Evolutionary conservation across 2,797 vertebrate genomes (phyloP).

Genomic region (Miichthys miiuy): DNA sequence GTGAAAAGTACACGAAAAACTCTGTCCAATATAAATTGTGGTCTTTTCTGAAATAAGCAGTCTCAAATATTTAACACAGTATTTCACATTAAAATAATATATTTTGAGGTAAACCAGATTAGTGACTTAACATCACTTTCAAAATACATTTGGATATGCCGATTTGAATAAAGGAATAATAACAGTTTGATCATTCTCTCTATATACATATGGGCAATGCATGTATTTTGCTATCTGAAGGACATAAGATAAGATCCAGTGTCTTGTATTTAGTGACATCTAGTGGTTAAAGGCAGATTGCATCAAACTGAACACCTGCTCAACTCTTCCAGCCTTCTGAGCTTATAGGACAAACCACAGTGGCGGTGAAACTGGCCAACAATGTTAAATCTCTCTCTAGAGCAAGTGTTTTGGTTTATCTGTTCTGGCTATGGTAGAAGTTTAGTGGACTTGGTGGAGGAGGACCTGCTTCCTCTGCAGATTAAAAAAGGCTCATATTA

Average conservation of each 20-base stretch:
- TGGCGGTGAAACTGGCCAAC: too few relatives aligned
- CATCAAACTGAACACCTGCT: too few relatives aligned
- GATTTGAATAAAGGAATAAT: not conserved
- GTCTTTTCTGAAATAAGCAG: constrained; percentile 26
- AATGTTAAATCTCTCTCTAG: too few relatives aligned
- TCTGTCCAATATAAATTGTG: constrained; percentile 57
- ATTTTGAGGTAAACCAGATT: not conserved
- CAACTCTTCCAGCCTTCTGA: too few relatives aligned
- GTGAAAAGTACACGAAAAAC: constrained; percentile 31
- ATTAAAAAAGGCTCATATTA: too few relatives aligned
- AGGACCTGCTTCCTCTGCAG: too few relatives aligned
- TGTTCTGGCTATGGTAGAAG: too few relatives aligned
- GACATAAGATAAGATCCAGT: not conserved
- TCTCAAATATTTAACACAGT: rapidly evolving
- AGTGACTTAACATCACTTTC: not conserved
- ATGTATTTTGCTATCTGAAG: not conserved
- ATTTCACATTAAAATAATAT: not conserved
- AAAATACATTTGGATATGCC: not conserved
- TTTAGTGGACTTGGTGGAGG: too few relatives aligned
- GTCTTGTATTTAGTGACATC: too few relatives aligned
- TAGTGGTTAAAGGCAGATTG: too few relatives aligned
- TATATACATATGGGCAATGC: not conserved
- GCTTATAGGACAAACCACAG: too few relatives aligned
- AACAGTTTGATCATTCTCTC: not conserved
- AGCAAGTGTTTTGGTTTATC: too few relatives aligned